A percentile compares a stretch with the other conserved stretches of the same genome.
Conservation (phyloP, 2,113 vertebrate species). For the Crotalus helleri region DNA sequence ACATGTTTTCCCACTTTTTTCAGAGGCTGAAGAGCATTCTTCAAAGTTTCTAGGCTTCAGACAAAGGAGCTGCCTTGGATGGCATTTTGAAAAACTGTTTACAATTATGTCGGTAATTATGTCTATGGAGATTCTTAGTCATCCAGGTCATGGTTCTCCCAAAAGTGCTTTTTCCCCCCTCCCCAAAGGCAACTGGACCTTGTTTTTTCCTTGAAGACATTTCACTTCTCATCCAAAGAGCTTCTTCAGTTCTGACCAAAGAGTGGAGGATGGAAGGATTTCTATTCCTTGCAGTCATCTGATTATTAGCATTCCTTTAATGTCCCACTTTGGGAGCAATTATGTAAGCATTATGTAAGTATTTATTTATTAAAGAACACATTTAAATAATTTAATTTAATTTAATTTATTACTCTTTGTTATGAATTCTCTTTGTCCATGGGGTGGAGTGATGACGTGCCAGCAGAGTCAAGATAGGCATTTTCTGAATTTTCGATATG, state of each 20-base stretch:
- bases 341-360: background rate
- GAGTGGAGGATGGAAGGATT: background rate
- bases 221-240: background rate
- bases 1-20: background rate
- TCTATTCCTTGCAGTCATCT: background rate
- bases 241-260: background rate
- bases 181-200: background rate
- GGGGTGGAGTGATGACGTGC: background rate
- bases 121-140: background rate
- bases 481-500: background rate
- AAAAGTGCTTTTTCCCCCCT: background rate
- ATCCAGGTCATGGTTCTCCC: background rate
- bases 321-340: background rate
- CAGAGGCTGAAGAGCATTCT: background rate
- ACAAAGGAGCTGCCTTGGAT: background rate
- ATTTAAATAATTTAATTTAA: background rate
- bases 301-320: background rate
- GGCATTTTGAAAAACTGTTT: background rate
- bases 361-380: background rate
- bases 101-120: background rate
- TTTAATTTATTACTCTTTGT: background rate
- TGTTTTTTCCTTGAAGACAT: background rate
- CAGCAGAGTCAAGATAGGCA: background rate
- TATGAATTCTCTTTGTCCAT: background rate
- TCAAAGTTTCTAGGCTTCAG: no score